Percentiles rank a stretch among this genome's conserved stretches.
These are phyloP conservation scores for Ciconia stormi DNA, from an alignment of 2,113 vertebrate genomes.

Conservation along the genomic window DNA sequence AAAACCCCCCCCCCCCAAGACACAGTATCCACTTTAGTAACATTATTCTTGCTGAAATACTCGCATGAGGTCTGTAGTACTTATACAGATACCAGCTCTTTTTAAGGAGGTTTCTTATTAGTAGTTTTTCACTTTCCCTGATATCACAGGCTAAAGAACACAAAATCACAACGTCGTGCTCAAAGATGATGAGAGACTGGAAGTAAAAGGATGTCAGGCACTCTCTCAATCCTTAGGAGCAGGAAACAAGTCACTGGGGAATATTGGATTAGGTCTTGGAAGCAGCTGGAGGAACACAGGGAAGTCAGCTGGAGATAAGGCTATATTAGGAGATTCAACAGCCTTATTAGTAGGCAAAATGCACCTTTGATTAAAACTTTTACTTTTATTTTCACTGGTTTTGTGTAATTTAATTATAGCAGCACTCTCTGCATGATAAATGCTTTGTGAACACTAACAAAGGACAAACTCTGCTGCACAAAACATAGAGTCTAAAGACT, in stretches of 20 bases:
- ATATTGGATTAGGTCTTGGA: background rate
- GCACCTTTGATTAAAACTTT: background rate
- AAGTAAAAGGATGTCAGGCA: background rate
- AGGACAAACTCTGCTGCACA: background rate
- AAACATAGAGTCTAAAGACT: background rate
- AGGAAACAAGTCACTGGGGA: background rate
- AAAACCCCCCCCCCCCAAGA: background rate
- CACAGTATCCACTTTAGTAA: background rate
- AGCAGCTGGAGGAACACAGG: background rate
- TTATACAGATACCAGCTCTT: background rate
- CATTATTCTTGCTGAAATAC: background rate
- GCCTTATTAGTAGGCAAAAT: background rate
- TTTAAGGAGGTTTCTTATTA: background rate
- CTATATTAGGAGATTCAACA: background rate
- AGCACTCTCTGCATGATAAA: background rate
- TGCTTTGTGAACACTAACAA: background rate
- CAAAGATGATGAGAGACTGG: accelerated
- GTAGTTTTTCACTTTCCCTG: background rate
- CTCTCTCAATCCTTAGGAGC: background rate
- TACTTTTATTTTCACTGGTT: background rate
- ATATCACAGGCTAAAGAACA: background rate
- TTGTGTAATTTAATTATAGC: background rate
- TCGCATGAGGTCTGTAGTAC: accelerated
- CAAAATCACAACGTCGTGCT: background rate
- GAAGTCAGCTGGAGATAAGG: background rate